Conservation (phyloP, 2,113 vertebrate species). For the Bungarus multicinctus region DNA sequence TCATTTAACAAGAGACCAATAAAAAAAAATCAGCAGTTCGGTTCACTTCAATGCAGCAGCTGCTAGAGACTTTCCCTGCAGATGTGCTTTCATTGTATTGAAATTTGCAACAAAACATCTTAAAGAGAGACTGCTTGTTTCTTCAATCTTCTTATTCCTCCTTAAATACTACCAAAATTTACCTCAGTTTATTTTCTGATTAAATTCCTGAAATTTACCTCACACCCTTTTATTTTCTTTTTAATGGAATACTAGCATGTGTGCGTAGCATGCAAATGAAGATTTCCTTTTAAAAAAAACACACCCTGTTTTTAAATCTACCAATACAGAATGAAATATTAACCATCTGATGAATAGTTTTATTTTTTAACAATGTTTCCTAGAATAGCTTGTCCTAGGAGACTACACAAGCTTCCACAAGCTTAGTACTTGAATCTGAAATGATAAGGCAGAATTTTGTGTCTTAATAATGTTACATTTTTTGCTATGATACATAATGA, state of each 20-base stretch:
- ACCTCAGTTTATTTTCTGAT: slow-evolving; percentile 26
- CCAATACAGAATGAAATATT: slow-evolving; percentile 41
- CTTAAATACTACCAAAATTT: not conserved
- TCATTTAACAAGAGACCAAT: not conserved
- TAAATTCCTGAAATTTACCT: slow-evolving; percentile 22
- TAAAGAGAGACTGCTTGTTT: not conserved
- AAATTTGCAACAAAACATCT: not conserved
- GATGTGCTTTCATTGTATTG: not conserved
- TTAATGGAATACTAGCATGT: not conserved
- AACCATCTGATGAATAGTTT: slow-evolving; percentile 27
- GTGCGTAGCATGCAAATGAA: slow-evolving; percentile 16
- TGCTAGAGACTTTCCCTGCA: not conserved
- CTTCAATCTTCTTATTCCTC: not conserved
- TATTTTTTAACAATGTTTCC: slow-evolving; percentile 39
- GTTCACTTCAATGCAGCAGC: not conserved
- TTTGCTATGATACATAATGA: not conserved
- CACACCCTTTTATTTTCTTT: not conserved
- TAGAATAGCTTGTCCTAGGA: slow-evolving; percentile 14
- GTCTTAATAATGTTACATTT: not conserved
- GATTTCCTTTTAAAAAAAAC: slow-evolving; percentile 20
- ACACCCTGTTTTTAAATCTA: slow-evolving; percentile 21
- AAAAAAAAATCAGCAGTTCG: not conserved
- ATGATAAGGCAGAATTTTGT: not conserved
- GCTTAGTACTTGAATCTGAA: slow-evolving; percentile 10
- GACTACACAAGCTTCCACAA: slow-evolving; percentile 7